These are phyloP conservation scores for Chloropsis hardwickii DNA, from an alignment of 2,113 vertebrate species.

Conservation along the genomic window DNA sequence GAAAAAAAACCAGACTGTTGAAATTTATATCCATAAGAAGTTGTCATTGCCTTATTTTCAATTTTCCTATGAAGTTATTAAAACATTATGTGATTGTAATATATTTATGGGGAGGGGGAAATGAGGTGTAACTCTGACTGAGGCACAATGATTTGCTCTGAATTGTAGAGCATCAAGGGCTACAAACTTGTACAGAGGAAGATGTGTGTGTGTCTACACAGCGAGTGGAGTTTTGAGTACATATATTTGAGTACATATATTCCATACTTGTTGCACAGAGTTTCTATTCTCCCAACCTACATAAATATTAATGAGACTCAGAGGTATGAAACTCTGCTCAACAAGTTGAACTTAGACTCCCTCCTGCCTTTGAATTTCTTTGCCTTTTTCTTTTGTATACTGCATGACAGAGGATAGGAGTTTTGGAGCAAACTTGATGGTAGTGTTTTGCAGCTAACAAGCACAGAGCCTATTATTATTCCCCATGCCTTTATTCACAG, in stretches of 20 bases:
- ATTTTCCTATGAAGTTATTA: conserved; percentile 58
- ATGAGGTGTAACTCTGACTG: conserved; percentile 50
- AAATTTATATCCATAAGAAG: conserved; percentile 55
- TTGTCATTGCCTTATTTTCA: conserved; percentile 58
- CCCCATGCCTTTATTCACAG: not conserved
- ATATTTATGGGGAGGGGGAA: conserved; percentile 53
- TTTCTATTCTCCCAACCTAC: not conserved
- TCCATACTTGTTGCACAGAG: not conserved
- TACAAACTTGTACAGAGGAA: not conserved
- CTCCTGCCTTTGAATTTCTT: conserved; percentile 30
- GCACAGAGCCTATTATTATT: conserved; percentile 17
- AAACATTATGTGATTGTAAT: conserved; percentile 54
- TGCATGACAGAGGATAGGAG: not conserved
- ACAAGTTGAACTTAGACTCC: conserved; percentile 23
- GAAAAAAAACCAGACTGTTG: not conserved
- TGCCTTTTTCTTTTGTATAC: not conserved
- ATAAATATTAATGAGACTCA: conserved; percentile 38
- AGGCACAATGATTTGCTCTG: conserved; percentile 16
- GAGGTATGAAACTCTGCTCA: conserved; percentile 27
- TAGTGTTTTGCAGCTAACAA: conserved; percentile 34
- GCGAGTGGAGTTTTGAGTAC: not conserved
- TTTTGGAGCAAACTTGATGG: not conserved
- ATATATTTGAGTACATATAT: not conserved
- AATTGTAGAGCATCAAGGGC: not conserved
- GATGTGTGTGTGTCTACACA: not conserved